Percentiles rank a stretch among this genome's conserved stretches.
These are phyloP conservation scores for Pyralis farinalis DNA, from an alignment of 2,888 invertebrate genomes.

Conservation along the genomic window DNA sequence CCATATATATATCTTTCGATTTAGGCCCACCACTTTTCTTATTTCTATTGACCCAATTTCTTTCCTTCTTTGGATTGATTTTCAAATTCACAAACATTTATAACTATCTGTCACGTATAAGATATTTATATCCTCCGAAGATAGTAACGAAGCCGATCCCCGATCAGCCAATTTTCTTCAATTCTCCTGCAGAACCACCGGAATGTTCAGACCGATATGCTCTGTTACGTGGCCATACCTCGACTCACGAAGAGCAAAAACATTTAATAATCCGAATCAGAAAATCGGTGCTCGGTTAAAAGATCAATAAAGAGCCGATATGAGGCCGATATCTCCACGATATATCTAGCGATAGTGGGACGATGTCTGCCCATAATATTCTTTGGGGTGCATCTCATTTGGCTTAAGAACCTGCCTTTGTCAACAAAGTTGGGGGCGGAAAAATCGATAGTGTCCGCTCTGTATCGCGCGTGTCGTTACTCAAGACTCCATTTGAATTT, in stretches of 20 bases:
- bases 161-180: no score
- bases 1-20: no score
- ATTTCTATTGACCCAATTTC: no score
- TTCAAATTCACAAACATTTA: no score
- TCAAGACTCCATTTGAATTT: slow-evolving; percentile 56
- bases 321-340: slow-evolving; percentile 26
- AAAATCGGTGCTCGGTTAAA: slow-evolving; percentile 41
- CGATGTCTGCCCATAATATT: slow-evolving; percentile 81
- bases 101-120: no score
- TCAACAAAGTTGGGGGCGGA: slow-evolving; percentile 77
- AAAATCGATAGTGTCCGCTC: slow-evolving; percentile 76
- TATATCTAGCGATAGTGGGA: slow-evolving; percentile 57
- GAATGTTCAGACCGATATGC: no score
- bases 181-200: no score
- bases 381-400: slow-evolving; percentile 82
- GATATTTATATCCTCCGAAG: no score
- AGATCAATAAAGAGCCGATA: slow-evolving; percentile 33
- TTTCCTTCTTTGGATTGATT: no score
- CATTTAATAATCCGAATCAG: background rate
- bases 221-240: no score
- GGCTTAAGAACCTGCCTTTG: slow-evolving; percentile 80
- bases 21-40: no score
- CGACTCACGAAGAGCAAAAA: background rate
- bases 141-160: no score
- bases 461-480: slow-evolving; percentile 49